Percentiles rank a stretch among this genome's conserved stretches.
phyloP scores from a whole-genome alignment of 1,140 invertebrate species.

The Anagrus nilaparvatae region DNA sequence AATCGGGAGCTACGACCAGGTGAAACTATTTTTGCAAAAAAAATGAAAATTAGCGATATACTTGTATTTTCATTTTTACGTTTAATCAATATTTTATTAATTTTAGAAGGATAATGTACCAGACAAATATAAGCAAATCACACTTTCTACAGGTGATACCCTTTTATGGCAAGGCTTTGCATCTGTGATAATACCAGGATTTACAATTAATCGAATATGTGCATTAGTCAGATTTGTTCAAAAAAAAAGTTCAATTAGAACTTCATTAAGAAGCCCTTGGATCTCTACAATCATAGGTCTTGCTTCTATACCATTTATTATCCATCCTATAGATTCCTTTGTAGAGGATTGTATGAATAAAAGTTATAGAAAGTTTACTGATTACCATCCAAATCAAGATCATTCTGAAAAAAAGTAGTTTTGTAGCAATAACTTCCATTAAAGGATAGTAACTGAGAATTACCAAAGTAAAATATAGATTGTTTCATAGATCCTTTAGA shows the following conservation, averaged over 20 bases:
- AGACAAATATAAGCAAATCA: constrained; percentile 38
- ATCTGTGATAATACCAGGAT: constrained; percentile 83
- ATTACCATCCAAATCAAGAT: constrained; percentile 28
- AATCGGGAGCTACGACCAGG: no score
- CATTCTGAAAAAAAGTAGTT: not conserved
- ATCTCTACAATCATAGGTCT: constrained; percentile 72
- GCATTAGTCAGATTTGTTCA: constrained; percentile 48
- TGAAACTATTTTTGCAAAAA: no score
- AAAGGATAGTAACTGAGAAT: no score
- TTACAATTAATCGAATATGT: constrained; percentile 84
- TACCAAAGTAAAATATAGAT: no score
- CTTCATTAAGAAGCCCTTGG: constrained; percentile 47
- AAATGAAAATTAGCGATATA: no score
- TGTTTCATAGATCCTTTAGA: no score
- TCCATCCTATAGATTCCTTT: constrained; percentile 77
- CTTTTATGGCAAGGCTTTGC: constrained; percentile 89
- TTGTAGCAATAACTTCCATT: not conserved
- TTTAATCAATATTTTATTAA: no score
- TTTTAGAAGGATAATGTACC: constrained; percentile 21
- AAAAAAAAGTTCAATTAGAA: constrained; percentile 35
- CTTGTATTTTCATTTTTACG: no score
- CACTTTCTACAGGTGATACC: constrained; percentile 67
- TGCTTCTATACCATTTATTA: constrained; percentile 80
- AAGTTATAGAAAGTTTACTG: constrained; percentile 45
- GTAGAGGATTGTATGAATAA: constrained; percentile 74